Evolutionary conservation across 2,113 vertebrate species (phyloP), one percentile per base, ranked within the genome.

Genomic region (Phaethornis superciliosus): DNA sequence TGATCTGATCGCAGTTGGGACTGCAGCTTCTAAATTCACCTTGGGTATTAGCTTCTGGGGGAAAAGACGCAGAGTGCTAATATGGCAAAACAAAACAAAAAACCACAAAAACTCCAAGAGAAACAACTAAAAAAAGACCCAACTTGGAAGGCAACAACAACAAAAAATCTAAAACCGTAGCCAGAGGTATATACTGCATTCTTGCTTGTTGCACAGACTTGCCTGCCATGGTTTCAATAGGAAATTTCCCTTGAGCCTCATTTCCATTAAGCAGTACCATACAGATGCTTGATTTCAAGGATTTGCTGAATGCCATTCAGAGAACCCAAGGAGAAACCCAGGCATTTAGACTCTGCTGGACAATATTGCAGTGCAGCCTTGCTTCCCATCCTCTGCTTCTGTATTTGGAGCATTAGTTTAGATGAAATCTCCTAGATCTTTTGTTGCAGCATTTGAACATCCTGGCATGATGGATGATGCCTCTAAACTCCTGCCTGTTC

Each of bases 1-100:
- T 93, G 95, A 97, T 97, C 74, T 74, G 90, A 98, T 97, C 70
- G 35, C 80, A 95, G 67, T 96, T 97, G 96, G 95, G 94, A 94
- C 88, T 95, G 91, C 6, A 20, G 84, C 76, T 96, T 98, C 93
- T 96, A 85, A 97, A 95, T 95, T 98, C 90, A 96, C 94, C 95
- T 97, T 97, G 96, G 90, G 30, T 74, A 72, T 94, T 95, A 93
- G 94, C 89, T 96, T 97, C 81, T 92, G 85, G 89, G 72, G 58
- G 80, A 80, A 95, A 88, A 91, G 80, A 89, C 51, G 79, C 32
- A 93, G 96, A 97, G 77, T 95, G 96, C 88, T 59, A 44, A 95
- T 63, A 17, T 67, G 71, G 74, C 77, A 78, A 87, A 81, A 63
- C 40, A 40, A 40, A 40, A 40, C 40, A 40, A 40, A 40, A 40